phyloP scores from a whole-genome alignment of 2,797 vertebrate species.

The Amazona finschi region DNA sequence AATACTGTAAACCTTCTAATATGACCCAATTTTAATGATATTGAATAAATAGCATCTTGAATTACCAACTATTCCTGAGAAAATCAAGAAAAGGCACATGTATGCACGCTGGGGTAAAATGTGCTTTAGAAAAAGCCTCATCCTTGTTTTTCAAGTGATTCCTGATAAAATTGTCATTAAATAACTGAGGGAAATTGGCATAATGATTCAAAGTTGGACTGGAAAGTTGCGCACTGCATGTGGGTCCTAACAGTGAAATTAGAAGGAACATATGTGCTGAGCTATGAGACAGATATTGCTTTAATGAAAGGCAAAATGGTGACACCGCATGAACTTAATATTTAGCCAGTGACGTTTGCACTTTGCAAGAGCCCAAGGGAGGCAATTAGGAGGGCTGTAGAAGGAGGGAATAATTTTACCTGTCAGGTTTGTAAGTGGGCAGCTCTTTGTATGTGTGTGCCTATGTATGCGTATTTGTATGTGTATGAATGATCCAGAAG shows the following conservation, averaged over 20 bases:
- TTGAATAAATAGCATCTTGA: not conserved
- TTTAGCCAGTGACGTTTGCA: slow-evolving; percentile 32
- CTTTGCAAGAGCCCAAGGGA: slow-evolving; percentile 23
- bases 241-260: not conserved
- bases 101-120: rapidly evolving
- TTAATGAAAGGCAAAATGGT: not conserved
- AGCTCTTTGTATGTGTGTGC: not conserved
- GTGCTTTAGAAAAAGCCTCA: not conserved
- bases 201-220: not conserved
- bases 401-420: slow-evolving; percentile 55
- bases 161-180: not conserved
- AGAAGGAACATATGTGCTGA: not conserved
- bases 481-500: slow-evolving; percentile 8
- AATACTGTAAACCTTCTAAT: not conserved
- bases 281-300: slow-evolving; percentile 13
- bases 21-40: not conserved
- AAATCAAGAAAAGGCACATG: not conserved
- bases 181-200: not conserved
- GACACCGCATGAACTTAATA: not conserved
- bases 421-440: slow-evolving; percentile 51
- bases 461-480: not conserved
- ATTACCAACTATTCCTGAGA: not conserved
- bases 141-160: not conserved
- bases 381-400: slow-evolving; percentile 48
- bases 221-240: not conserved